Conservation (phyloP, 2,888 invertebrate species). For the Caenorhabditis drosophilae region DNA sequence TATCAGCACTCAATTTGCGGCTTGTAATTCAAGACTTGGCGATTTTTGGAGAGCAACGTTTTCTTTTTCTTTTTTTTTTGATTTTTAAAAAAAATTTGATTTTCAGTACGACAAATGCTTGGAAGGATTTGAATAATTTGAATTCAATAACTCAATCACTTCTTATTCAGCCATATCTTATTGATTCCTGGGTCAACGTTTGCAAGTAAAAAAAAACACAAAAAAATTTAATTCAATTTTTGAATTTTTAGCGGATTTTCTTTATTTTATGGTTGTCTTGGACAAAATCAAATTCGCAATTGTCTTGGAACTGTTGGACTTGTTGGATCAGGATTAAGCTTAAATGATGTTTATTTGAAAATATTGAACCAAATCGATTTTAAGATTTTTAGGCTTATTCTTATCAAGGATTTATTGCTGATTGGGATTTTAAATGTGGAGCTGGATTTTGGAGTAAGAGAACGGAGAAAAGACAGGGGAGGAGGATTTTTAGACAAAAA, state of each 20-base stretch:
- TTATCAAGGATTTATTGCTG: conserved; percentile 42
- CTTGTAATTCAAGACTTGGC: conserved; percentile 27
- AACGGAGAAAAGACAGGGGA: too few relatives aligned
- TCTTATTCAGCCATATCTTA: conserved; percentile 31
- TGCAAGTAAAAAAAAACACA: conserved; percentile 41
- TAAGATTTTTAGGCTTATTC: conserved; percentile 20
- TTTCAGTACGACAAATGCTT: conserved; percentile 34
- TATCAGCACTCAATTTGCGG: conserved; percentile 16
- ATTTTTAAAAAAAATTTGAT: background rate
- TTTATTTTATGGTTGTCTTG: conserved; percentile 43
- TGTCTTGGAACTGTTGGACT: conserved; percentile 46
- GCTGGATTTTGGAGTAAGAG: conserved; percentile 48
- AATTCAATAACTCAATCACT: conserved; percentile 37
- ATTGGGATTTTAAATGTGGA: conserved; percentile 51
- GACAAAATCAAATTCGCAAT: conserved; percentile 41
- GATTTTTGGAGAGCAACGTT: conserved; percentile 41
- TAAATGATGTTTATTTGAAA: background rate
- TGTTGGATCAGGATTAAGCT: conserved; percentile 31
- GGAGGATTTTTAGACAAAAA: background rate
- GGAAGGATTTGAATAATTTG: conserved; percentile 20
- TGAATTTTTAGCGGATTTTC: conserved; percentile 41
- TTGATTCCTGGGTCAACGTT: conserved; percentile 36
- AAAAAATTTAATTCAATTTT: background rate
- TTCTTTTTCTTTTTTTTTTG: background rate
- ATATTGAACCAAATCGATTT: background rate